Evolutionary conservation across 2,888 invertebrate genomes (phyloP).

Genomic region (Netelia virgata): DNA sequence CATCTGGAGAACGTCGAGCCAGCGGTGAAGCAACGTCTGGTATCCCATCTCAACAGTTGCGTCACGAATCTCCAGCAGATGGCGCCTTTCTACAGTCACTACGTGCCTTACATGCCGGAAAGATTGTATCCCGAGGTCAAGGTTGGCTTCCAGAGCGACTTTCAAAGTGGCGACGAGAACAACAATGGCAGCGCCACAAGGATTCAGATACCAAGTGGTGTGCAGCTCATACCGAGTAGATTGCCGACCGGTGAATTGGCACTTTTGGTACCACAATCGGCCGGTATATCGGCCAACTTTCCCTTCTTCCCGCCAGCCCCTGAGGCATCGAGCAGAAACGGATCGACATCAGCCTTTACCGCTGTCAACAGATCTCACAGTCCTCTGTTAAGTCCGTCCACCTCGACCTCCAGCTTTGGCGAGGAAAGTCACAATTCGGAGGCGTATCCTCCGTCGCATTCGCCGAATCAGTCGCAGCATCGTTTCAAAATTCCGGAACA

Average conservation of each 20-base stretch:
- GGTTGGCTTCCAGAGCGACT: slow-evolving; percentile 83
- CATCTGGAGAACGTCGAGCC: slow-evolving; percentile 89
- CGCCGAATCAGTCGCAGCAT: slow-evolving; percentile 74
- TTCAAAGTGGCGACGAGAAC: slow-evolving; percentile 84
- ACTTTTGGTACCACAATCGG: slow-evolving; percentile 87
- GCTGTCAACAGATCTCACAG: slow-evolving; percentile 86
- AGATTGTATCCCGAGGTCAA: slow-evolving; percentile 84
- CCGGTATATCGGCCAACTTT: slow-evolving; percentile 85
- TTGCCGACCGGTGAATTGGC: slow-evolving; percentile 89
- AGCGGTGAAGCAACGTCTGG: slow-evolving; percentile 88
- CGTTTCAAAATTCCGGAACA: slow-evolving; percentile 81
- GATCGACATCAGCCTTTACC: slow-evolving; percentile 83
- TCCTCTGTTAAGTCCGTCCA: slow-evolving; percentile 90
- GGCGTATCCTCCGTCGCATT: slow-evolving; percentile 76
- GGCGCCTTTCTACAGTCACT: slow-evolving; percentile 84
- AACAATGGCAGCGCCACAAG: slow-evolving; percentile 86
- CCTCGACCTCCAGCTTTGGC: slow-evolving; percentile 89
- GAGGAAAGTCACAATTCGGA: slow-evolving; percentile 87
- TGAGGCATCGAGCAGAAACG: slow-evolving; percentile 77
- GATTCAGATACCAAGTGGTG: slow-evolving; percentile 87
- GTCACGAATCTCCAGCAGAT: slow-evolving; percentile 87
- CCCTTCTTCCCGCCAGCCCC: slow-evolving; percentile 85
- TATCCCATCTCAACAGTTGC: slow-evolving; percentile 89
- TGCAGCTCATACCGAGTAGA: slow-evolving; percentile 89
- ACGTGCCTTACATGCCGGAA: slow-evolving; percentile 84